phyloP scores from a whole-genome alignment of 64 coral and sea anemone genomes.

The Anthopleura sola region DNA sequence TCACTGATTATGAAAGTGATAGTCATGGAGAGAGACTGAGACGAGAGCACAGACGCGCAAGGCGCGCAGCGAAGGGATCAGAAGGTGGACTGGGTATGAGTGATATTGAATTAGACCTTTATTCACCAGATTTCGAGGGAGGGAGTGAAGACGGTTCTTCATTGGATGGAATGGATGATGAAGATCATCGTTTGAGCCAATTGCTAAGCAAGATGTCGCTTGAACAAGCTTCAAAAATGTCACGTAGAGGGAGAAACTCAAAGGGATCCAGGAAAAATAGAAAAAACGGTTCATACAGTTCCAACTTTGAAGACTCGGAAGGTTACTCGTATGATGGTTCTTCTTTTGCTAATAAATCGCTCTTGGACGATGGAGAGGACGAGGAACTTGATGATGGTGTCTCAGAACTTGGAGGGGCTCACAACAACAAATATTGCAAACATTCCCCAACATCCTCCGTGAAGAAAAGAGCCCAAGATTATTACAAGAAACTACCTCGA shows the following conservation, averaged over 20 bases:
- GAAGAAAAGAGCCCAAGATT: conserved; percentile 54
- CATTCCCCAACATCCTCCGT: conserved; percentile 32
- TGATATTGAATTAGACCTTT: conserved; percentile 52
- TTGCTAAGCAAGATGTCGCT: background rate
- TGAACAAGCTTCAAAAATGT: background rate
- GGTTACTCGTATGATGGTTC: background rate
- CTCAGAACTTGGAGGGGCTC: conserved; percentile 10
- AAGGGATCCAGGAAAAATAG: background rate
- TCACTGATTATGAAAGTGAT: conserved; percentile 38
- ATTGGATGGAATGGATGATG: background rate
- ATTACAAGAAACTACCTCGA: conserved; percentile 70
- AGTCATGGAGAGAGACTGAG: conserved; percentile 29
- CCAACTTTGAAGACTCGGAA: background rate
- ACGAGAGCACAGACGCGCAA: background rate
- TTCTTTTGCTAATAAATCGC: conserved; percentile 17
- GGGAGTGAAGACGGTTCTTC: background rate
- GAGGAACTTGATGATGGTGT: background rate
- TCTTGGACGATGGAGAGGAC: background rate
- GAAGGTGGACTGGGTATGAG: conserved; percentile 43
- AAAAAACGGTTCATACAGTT: background rate
- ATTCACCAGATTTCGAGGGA: background rate
- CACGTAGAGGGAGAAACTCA: background rate
- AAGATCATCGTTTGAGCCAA: background rate
- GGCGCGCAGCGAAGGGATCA: background rate
- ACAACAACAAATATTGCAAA: conserved; percentile 74